Conservation (phyloP, 2,113 vertebrate species). For the Bagarius yarrelli region DNA sequence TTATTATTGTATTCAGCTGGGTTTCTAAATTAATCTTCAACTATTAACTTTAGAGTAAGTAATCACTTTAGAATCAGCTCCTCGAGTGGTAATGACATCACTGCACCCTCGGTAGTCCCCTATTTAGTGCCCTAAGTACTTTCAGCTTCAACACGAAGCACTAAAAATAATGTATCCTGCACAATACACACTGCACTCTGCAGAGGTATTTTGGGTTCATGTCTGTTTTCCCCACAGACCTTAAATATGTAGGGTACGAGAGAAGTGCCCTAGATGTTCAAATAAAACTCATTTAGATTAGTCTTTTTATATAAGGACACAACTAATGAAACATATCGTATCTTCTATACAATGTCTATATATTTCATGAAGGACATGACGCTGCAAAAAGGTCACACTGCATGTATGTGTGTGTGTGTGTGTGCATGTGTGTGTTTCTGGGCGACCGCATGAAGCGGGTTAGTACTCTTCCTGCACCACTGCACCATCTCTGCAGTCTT, state of each 20-base stretch:
- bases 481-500: conserved; percentile 19
- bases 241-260: not conserved
- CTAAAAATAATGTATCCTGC: not conserved
- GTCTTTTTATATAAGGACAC: not conserved
- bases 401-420: conserved; percentile 1
- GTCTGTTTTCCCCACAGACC: not conserved
- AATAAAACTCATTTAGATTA: not conserved
- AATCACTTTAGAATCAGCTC: not conserved
- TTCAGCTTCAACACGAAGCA: not conserved
- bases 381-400: conserved; percentile 16
- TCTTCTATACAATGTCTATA: not conserved
- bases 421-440: conserved; percentile 42
- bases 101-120: not conserved
- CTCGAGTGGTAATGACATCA: not conserved
- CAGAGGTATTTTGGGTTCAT: not conserved
- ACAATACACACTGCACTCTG: not conserved
- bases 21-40: too few species aligned
- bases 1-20: too few species aligned
- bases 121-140: not conserved
- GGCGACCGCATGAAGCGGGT: not conserved
- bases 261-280: not conserved
- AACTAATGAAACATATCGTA: not conserved
- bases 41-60: too few species aligned
- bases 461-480: conserved; percentile 36
- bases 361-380: conserved; percentile 26